Evolutionary conservation across 35 echinoderm and acorn worm species (phyloP).

Genomic region (Apostichopus californicus): DNA sequence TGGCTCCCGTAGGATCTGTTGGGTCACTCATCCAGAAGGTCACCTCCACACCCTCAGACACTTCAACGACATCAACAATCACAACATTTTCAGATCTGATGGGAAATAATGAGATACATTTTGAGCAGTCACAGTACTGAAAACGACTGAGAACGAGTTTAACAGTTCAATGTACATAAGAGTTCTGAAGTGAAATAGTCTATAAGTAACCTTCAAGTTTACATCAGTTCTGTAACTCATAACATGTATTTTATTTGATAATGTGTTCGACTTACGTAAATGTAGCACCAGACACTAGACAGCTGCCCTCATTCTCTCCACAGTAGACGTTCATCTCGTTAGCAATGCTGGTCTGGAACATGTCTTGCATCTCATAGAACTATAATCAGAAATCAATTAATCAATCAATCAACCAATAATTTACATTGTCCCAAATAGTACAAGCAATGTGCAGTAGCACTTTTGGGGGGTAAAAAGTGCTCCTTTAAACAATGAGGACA

Average conservation of each 20-base stretch:
- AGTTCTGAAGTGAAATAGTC: no score
- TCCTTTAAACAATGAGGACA: no score
- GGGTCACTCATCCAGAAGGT: conserved; percentile 87
- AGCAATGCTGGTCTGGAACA: conserved; percentile 56
- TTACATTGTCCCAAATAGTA: no score
- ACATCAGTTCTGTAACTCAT: no score
- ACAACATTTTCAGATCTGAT: conserved; percentile 57
- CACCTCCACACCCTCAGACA: conserved; percentile 57
- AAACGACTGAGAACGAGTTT: no score
- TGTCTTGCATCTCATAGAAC: conserved; percentile 56
- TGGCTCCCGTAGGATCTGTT: conserved; percentile 42
- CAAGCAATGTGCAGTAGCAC: no score
- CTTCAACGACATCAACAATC: conserved; percentile 48
- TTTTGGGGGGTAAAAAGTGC: no score
- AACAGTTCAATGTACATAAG: no score
- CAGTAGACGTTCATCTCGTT: conserved; percentile 75
- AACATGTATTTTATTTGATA: no score
- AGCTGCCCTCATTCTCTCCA: conserved; percentile 45
- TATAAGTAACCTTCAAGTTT: no score
- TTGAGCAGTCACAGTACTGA: no score
- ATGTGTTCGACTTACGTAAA: conserved; percentile 52
- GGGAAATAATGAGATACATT: neutral
- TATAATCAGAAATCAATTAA: conserved; percentile 17
- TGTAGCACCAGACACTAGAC: conserved; percentile 45
- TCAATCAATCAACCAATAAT: no score